Percentiles rank a stretch among this genome's conserved stretches.
These are phyloP conservation scores for Oreochromis grahami DNA, from an alignment of 2,797 vertebrate genomes.

Conservation along the genomic window DNA sequence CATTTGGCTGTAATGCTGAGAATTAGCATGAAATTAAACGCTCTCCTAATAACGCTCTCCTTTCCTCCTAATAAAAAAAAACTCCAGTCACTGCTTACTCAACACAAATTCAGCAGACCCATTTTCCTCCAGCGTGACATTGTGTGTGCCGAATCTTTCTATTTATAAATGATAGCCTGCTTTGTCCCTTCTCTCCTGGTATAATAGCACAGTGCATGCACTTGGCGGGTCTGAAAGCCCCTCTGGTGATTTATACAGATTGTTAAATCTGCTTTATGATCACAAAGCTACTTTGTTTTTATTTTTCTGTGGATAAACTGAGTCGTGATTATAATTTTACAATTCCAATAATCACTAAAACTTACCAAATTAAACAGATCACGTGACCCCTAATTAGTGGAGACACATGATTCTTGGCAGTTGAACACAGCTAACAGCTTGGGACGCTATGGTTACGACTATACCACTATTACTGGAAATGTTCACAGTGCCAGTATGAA, in stretches of 20 bases:
- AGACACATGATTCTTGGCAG: not conserved
- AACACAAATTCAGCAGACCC: slow-evolving; percentile 55
- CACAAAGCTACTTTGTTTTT: not conserved
- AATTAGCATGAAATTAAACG: slow-evolving; percentile 65
- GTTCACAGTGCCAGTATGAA: not conserved
- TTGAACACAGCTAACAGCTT: not conserved
- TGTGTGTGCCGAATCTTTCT: slow-evolving; percentile 57
- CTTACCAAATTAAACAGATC: not conserved
- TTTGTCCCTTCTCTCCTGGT: slow-evolving; percentile 32
- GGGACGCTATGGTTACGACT: not conserved
- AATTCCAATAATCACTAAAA: not conserved
- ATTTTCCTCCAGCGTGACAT: slow-evolving; percentile 59
- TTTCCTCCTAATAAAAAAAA: slow-evolving; percentile 58
- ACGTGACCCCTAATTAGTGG: not conserved
- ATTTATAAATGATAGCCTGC: slow-evolving; percentile 56
- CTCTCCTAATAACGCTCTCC: no score
- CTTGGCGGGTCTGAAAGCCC: slow-evolving; percentile 25
- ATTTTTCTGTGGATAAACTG: not conserved
- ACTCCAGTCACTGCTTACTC: slow-evolving; percentile 57
- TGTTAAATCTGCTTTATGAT: not conserved
- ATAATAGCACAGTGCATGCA: slow-evolving; percentile 31
- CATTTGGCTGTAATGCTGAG: slow-evolving; percentile 53
- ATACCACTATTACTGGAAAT: not conserved
- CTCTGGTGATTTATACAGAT: slow-evolving; percentile 10
- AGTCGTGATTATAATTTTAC: not conserved